Percentiles rank a stretch among this genome's conserved stretches.
Evolutionary conservation across 2,888 invertebrate genomes (phyloP).

Genomic region (Minunthozetes semirufus): DNA sequence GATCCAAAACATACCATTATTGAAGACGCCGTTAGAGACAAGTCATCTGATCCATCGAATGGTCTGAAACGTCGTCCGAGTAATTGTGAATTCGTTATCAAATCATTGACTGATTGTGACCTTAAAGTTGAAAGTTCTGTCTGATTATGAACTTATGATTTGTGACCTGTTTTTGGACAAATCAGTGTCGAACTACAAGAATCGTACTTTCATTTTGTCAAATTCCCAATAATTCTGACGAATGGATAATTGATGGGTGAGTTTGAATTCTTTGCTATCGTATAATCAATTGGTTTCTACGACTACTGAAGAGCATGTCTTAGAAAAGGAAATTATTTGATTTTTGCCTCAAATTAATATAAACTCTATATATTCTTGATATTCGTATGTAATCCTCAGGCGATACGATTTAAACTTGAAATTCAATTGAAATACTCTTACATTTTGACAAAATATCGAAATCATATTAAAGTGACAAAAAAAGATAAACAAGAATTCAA

Average conservation of each 20-base stretch:
- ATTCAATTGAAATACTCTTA: neutral
- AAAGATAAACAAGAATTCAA: neutral
- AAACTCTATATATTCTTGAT: neutral
- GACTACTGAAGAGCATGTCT: neutral
- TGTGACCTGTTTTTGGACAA: neutral
- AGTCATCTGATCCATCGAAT: neutral
- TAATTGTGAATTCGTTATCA: conserved; percentile 18
- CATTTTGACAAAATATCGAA: no score
- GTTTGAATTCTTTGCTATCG: neutral
- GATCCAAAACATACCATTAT: neutral
- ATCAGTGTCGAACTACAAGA: neutral
- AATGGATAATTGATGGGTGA: neutral
- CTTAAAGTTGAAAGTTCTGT: conserved; percentile 6
- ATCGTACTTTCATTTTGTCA: neutral
- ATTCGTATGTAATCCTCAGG: neutral
- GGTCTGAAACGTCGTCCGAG: neutral
- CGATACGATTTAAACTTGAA: neutral
- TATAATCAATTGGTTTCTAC: neutral
- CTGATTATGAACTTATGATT: neutral
- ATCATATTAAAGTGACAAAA: neutral
- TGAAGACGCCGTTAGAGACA: neutral
- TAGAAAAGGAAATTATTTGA: neutral
- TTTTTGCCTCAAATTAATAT: neutral
- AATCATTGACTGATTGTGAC: conserved; percentile 3
- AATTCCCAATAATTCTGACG: neutral